Base-by-base conservation (phyloP, 2,797 vertebrate genomes). In the Florisuga fusca region DNA sequence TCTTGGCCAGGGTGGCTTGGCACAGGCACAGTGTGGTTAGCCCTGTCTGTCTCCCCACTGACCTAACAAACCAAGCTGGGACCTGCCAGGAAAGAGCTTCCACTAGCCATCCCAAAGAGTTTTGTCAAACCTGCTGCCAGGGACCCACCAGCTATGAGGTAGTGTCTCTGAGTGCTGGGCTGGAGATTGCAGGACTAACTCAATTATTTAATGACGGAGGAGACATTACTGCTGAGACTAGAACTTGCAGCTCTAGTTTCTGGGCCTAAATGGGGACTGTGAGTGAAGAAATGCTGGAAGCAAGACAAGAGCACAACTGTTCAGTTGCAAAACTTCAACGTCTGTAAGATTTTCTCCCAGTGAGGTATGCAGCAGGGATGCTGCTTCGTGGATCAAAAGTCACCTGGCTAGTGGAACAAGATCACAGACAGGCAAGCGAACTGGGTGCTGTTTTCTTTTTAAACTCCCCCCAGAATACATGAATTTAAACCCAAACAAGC, bases 201-300 rank as follows among this genome's bases (percentile, higher is more conserved):
- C 87, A 96, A 94, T 96, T 94, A 96, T 91, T 96, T 96, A 96
- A 97, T 97, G 96, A 96, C 7, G 63, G 93, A 91, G 94, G 36
- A 96, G 93, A 53, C 33, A 1, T 81, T 91, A n/a, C 84, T 86
- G 95, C 94, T 95, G 95, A 96, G 90, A 9, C 71, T 64, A 85
- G 82, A 95, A 91, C 68, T 96, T 73, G 93, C 83, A 68, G 94
- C 80, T 90, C 96, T 75, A 16, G 57, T 94, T 96, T 68, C 82
- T 82, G 63, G 72, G 77, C 68, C 83, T 41, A 34, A 89, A 75
- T 48, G 55, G 3, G 25, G 73, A 69, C 69, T 77, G 62, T 67
- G 90, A 95, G 62, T 67, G 90, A 95, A 84, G 88, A 90, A 95
- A 94, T 10, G 50, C 63, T 94, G 93, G 89, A 94, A 94, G 83